Base-by-base conservation (phyloP, 2,888 invertebrate species). In the Chaetoderma sp. region DNA sequence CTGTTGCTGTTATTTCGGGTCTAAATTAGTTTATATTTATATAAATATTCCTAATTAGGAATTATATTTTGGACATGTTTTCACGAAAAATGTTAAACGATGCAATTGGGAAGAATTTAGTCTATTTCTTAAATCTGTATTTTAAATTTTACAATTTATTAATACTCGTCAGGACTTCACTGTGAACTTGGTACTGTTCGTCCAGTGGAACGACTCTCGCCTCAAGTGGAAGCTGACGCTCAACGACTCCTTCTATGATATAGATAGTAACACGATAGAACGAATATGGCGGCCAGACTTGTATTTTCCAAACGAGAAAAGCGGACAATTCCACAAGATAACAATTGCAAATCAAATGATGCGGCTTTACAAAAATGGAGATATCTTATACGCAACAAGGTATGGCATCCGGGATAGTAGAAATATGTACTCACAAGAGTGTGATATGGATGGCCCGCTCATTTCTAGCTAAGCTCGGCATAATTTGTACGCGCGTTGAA, bases 221-320 rank as follows among this genome's bases (percentile, higher is more conserved):
- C 42, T 70, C 13, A 32, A 45, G 10, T 70, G 63, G 50, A 39
- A 52, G n/a, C 49, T 47, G n/a, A 49, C 45, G 10, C 27, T 59
- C 8, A 70, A 70, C n/a, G 67, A 71, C 73, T 95, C 96, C 63
- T 89, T 96, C 83, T 95, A 96, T 61, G 96, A 97, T 88, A 94
- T 96, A 27, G 83, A 85, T 63, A 75, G 79, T 30, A 83, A 81
- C 70, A 79, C 83, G 56, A 70, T 85, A 61, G 94, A 94, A 88
- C 91, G 95, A 78, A 95, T 98, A 65, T 98, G 98, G 98, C 96
- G 97, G 93, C 98, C 98, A 36, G 98, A 98, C 89, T 89, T 97
- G 77, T 98, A 97, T 90, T 97, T 97, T 89, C 94, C 96, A 63
- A 98, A 98, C 85, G 98, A 98, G 89, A 98, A 98, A 87, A 95